Conservation (phyloP, 2,797 vertebrate species). For the Falco concolor region DNA sequence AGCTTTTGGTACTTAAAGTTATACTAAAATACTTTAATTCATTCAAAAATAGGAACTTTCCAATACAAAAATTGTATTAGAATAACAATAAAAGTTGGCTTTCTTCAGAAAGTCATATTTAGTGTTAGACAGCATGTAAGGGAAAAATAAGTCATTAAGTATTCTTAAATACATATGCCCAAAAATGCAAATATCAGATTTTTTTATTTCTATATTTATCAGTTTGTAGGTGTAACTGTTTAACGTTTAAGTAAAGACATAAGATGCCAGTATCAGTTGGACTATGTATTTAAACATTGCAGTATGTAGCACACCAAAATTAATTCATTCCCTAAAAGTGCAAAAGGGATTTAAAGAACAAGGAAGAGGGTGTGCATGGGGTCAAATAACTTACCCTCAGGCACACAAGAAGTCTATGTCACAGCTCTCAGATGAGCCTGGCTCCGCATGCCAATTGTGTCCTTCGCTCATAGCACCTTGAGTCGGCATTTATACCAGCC, state of each 20-base stretch:
- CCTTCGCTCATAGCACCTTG: background rate
- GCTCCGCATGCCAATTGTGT: background rate
- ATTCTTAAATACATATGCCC: background rate
- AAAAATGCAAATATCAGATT: background rate
- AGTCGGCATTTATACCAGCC: background rate
- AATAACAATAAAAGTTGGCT: background rate
- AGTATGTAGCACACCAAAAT: background rate
- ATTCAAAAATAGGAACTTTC: background rate
- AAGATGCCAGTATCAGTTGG: background rate
- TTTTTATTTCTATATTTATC: background rate
- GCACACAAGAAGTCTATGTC: background rate
- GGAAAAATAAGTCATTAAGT: background rate
- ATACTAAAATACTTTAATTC: background rate
- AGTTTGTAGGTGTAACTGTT: background rate
- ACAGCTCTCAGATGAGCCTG: background rate
- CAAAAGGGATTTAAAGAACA: background rate
- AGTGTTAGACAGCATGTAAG: background rate
- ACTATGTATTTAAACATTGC: background rate
- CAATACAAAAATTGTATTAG: background rate
- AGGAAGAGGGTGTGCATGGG: background rate
- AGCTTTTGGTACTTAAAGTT: background rate
- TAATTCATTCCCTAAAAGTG: background rate
- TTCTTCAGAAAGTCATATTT: background rate
- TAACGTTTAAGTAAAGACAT: background rate
- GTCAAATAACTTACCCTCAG: background rate